Evolutionary conservation across 2,113 vertebrate genomes (phyloP), one percentile per base, ranked within the genome.

Genomic region (Carassius gibelio): DNA sequence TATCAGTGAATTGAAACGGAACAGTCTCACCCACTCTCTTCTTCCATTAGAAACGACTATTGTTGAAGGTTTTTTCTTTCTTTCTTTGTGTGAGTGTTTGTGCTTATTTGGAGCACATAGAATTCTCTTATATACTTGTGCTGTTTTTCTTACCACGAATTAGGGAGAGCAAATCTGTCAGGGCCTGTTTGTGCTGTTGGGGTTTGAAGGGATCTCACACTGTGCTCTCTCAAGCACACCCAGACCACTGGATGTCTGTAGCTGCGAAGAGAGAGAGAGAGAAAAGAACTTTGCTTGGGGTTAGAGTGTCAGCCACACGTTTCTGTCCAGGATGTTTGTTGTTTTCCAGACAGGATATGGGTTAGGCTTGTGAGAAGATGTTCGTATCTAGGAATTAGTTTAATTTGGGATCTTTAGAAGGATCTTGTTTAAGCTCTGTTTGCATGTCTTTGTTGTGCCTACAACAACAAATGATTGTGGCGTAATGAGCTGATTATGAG

Each of bases 1-100:
- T 94, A 93, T 94, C 96, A 96, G 95, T 97, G 96, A 97, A 98
- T 98, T 97, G 96, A 97, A 96, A 96, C 95, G 94, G 96, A 97
- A 94, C 95, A 92, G 90, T 92, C 95, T 95, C 95, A 97, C 94
- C 92, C 95, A 96, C 96, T 95, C 95, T 96, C 94, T 95, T 91
- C 94, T 94, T 94, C 95, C 91, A 91, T 91, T 92, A 92, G 90
- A 91, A 95, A 95, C 87, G 93, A 95, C 95, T 96, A 90, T 96
- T 97, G 95, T 96, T 95, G 94, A 92, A 90, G 91, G 96, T 91
- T 91, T 93, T 88, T 82, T 83, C 36, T 81, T 4, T 66, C 52
- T 79, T 89, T 90, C 87, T 36, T 5, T 42, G 4, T 89, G 85
- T 77, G 88, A 36, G 83, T 64, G 57, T 87, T 48, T 82, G 92